Evolutionary conservation across 2,113 vertebrate genomes (phyloP), one percentile per base, ranked within the genome.

Genomic region (Platycercus adscitus): DNA sequence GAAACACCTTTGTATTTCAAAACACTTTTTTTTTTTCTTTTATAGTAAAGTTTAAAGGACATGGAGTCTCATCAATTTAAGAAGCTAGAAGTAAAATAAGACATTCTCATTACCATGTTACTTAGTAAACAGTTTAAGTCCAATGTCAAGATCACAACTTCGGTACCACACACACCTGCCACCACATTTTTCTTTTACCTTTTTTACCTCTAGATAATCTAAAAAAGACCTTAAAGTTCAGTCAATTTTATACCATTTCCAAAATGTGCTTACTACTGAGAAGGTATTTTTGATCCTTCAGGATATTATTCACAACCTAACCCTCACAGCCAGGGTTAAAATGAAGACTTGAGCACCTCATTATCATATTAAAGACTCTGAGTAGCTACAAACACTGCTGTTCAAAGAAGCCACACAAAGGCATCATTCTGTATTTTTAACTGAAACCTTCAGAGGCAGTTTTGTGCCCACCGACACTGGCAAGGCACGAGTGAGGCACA

Each of bases 301-400:
- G 52, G 52, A 78, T 37, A 52, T 44, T 95, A 71, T 46, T 89
- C 87, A 85, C 46, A 81, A 87, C 24, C 17, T 85, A 87, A 95
- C 81, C 17, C 33, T 43, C 64, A 50, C 0, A 69, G 64, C n/a
- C 43, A 31, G 3, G 19, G 68, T 71, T 70, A 85, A 65, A 92
- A 65, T 68, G 81, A 88, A 69, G n/a, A 87, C 56, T 91, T 88
- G 39, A 81, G 68, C 60, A 94, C 83, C 80, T 96, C 88, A 93
- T 97, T 92, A 96, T 55, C 64, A 82, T 75, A 88, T 66, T 47
- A 49, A 95, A 96, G 80, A 82, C 63, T 76, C 77, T 86, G 61
- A 89, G 72, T 76, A 94, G 86, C 56, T 79, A 66, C 43, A 44
- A 88, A 88, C 13, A 43, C 64, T 5, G 13, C 49, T 60, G 18